These are phyloP conservation scores for Noctua fimbriata DNA, from an alignment of 2,888 invertebrate genomes.

Conservation along the genomic window DNA sequence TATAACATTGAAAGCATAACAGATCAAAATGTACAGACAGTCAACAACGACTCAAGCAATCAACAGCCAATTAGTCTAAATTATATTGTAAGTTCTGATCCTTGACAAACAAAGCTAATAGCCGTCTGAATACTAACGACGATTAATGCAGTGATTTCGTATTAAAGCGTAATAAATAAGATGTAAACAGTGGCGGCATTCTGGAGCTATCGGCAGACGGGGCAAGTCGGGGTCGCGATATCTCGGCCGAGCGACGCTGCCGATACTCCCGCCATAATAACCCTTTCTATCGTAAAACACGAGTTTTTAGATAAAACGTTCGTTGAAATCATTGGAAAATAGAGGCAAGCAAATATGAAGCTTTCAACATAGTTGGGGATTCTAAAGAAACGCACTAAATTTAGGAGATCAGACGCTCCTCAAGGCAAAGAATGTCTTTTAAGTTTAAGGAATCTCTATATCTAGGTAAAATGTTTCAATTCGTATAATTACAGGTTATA, in stretches of 20 bases:
- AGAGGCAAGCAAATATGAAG: neutral
- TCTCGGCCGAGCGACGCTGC: constrained; percentile 65
- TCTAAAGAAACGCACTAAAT: neutral
- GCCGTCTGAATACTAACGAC: constrained; percentile 40
- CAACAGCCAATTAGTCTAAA: constrained; percentile 54
- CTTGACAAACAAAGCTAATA: constrained; percentile 59
- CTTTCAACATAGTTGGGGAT: neutral
- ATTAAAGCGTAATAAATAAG: constrained; percentile 64
- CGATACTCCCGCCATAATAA: constrained; percentile 62
- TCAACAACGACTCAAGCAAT: constrained; percentile 14
- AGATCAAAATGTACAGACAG: constrained; percentile 1
- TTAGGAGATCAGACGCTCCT: too few relatives aligned
- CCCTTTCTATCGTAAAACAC: constrained; percentile 65
- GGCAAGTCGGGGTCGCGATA: constrained; percentile 77
- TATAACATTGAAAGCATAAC: neutral
- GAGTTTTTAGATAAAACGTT: constrained; percentile 54
- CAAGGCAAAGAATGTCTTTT: neutral
- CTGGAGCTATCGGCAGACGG: constrained; percentile 71
- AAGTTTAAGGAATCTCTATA: neutral
- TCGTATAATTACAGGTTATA: neutral
- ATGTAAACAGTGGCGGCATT: constrained; percentile 67
- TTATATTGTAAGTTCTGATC: constrained; percentile 46
- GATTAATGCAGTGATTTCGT: constrained; percentile 60
- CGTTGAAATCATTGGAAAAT: constrained; percentile 16
- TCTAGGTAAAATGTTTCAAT: neutral